A percentile compares a stretch with the other conserved stretches of the same genome.
phyloP scores from a whole-genome alignment of 2,797 vertebrate species.

The Lacerta bilineata region DNA sequence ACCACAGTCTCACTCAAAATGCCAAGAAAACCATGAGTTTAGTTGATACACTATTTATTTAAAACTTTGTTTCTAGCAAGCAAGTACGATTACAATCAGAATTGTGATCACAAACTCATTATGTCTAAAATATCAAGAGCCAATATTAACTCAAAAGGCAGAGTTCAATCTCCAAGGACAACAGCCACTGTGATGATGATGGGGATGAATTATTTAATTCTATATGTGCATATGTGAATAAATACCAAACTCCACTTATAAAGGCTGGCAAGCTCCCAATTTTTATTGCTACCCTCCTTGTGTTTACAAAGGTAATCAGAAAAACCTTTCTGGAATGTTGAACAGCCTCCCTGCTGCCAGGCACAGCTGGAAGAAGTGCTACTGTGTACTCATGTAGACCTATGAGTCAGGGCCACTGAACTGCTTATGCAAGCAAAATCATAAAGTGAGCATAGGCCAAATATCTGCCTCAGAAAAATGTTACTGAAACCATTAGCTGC shows the following conservation, averaged over 20 bases:
- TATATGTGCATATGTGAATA: not conserved
- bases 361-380: slow-evolving; percentile 7
- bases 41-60: slow-evolving; percentile 11
- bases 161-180: not conserved
- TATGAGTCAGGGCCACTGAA: slow-evolving; percentile 1
- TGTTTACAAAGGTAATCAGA: not conserved
- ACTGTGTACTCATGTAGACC: not conserved
- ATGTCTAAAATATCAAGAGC: slow-evolving; percentile 10
- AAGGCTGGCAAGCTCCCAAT: not conserved
- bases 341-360: not conserved
- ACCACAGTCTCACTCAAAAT: slow-evolving; percentile 8
- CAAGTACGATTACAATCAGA: slow-evolving; percentile 32
- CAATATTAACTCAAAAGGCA: not conserved
- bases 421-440: not conserved
- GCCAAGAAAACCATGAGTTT: slow-evolving; percentile 8
- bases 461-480: not conserved
- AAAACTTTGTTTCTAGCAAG: slow-evolving; percentile 14
- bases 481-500: not conserved
- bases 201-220: not conserved
- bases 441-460: slow-evolving; percentile 3
- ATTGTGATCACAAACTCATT: slow-evolving; percentile 2
- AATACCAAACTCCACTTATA: slow-evolving; percentile 10
- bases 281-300: not conserved
- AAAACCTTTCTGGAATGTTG: not conserved
- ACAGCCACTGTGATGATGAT: not conserved